These are phyloP conservation scores for Amiota mariae DNA, from an alignment of 2,888 invertebrate species.

Conservation along the genomic window DNA sequence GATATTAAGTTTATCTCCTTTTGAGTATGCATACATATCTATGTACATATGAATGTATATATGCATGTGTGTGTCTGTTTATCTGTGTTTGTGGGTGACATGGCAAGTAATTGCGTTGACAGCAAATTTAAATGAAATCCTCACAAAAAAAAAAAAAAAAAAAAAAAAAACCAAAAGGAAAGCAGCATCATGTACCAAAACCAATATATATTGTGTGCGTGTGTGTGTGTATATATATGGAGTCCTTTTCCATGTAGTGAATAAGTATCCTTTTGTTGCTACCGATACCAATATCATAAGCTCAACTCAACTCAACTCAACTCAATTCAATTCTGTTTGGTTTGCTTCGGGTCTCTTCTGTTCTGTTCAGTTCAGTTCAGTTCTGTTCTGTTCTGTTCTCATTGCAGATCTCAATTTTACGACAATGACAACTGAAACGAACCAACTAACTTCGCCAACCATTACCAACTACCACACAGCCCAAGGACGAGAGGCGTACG, in stretches of 20 bases:
- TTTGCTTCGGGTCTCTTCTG: too few relatives aligned
- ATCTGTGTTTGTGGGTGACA: constrained; percentile 15
- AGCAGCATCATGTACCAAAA: background rate
- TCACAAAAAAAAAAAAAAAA: constrained; percentile 19
- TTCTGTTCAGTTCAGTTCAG: background rate
- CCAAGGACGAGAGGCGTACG: background rate
- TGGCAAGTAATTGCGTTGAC: constrained; percentile 59
- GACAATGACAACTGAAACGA: too few relatives aligned
- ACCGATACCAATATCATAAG: too few relatives aligned
- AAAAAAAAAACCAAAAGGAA: background rate
- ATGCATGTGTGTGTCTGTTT: constrained; percentile 23
- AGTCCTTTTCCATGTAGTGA: background rate
- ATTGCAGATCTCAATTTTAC: too few relatives aligned
- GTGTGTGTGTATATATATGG: background rate
- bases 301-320: too few relatives aligned
- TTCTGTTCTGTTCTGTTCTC: background rate
- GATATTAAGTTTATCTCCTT: too few relatives aligned
- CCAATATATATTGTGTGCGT: too few relatives aligned
- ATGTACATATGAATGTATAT: too few relatives aligned
- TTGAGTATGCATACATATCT: background rate
- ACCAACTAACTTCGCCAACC: background rate
- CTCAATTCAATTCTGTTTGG: too few relatives aligned
- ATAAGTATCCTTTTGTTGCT: too few relatives aligned
- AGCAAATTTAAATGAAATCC: constrained; percentile 68
- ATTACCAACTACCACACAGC: background rate